phyloP scores from a whole-genome alignment of 2,797 vertebrate species.

The Mus minutoides region DNA sequence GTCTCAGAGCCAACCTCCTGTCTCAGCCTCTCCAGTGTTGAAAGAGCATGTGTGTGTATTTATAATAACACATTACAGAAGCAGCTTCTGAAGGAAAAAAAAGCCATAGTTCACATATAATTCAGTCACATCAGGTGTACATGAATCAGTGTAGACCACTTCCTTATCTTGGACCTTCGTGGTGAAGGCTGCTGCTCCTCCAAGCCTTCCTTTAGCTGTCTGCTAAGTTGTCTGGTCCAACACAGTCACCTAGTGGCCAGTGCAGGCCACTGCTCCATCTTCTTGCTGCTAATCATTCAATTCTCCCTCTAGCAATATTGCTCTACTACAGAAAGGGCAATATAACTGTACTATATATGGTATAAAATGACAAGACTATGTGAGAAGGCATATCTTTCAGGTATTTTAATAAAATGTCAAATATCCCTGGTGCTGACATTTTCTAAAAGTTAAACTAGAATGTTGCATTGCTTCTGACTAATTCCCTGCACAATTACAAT shows the following conservation, averaged over 20 bases:
- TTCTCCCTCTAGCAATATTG: not conserved
- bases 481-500: not conserved
- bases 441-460: constrained; percentile 55
- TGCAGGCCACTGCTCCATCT: constrained; percentile 54
- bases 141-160: not conserved
- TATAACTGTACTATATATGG: not conserved
- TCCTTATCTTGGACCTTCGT: not conserved
- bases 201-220: not conserved
- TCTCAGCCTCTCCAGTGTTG: not conserved
- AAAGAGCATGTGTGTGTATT: not conserved
- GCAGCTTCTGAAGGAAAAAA: not conserved
- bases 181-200: not conserved
- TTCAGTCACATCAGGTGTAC: not conserved
- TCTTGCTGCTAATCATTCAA: not conserved
- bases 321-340: constrained; percentile 23
- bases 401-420: constrained; percentile 33
- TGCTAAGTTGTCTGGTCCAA: constrained; percentile 33
- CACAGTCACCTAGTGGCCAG: constrained; percentile 75
- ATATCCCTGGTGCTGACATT: not conserved
- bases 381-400: not conserved
- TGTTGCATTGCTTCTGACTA: constrained; percentile 20
- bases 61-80: not conserved
- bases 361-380: not conserved
- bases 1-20: not conserved
- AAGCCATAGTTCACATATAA: not conserved